phyloP scores from a whole-genome alignment of 2,888 invertebrate genomes.

The Prosapia bicincta region DNA sequence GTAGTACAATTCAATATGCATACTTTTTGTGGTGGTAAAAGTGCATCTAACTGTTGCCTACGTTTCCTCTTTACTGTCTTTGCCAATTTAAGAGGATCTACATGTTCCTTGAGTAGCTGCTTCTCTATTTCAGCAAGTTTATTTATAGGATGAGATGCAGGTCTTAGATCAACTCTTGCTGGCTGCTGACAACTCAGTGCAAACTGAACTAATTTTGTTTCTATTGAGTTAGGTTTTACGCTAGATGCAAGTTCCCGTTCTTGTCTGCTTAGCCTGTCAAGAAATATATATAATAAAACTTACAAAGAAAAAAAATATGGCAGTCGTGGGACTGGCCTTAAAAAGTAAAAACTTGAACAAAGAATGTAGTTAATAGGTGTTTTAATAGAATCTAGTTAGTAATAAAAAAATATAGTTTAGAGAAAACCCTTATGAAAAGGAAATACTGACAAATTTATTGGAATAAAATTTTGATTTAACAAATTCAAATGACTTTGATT shows the following conservation, averaged over 20 bases:
- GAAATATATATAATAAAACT: too few species aligned
- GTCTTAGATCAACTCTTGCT: constrained; percentile 24
- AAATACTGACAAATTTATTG: too few species aligned
- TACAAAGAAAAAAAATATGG: too few species aligned
- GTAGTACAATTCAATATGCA: not conserved
- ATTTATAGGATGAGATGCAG: constrained; percentile 51
- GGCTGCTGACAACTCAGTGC: constrained; percentile 5
- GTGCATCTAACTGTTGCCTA: constrained; percentile 22
- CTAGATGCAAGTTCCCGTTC: constrained; percentile 19
- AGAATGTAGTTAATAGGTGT: too few species aligned
- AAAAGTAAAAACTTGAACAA: too few species aligned
- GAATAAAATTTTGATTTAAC: too few species aligned
- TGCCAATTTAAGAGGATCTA: constrained; percentile 30
- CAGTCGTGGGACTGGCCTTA: too few species aligned
- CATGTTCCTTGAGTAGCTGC: constrained; percentile 49
- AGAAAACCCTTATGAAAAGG: too few species aligned
- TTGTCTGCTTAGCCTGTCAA: not conserved
- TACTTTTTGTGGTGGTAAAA: constrained; percentile 8
- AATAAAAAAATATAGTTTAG: too few species aligned
- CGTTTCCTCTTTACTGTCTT: constrained; percentile 33
- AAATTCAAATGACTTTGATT: too few species aligned
- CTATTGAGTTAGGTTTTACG: constrained; percentile 20
- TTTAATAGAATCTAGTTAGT: too few species aligned
- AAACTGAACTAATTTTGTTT: constrained; percentile 21
- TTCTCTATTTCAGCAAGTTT: constrained; percentile 51